Conservation (phyloP, 2,888 invertebrate species). For the Neuroscelio doddi region DNA sequence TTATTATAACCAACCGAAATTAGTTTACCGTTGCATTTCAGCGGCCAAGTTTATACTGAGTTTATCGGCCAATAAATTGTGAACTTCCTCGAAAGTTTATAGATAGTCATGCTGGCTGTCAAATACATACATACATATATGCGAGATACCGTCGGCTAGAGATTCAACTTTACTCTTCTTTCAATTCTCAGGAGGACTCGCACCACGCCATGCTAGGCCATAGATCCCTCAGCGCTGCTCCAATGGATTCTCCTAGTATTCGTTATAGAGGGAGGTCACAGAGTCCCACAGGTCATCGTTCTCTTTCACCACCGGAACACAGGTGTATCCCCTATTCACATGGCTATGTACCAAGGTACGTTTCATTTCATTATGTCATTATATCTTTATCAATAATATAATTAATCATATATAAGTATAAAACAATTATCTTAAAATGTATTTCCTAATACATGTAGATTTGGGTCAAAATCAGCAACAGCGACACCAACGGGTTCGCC, state of each 20-base stretch:
- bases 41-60: conserved; percentile 7
- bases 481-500: conserved; percentile 96
- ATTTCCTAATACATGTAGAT: conserved; percentile 69
- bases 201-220: conserved; percentile 75
- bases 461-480: conserved; percentile 90
- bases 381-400: neutral
- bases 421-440: neutral
- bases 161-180: conserved; percentile 33
- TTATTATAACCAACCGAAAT: neutral
- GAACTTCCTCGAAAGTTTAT: conserved; percentile 20
- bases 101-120: conserved; percentile 12
- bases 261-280: conserved; percentile 82
- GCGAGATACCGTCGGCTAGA: neutral
- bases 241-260: conserved; percentile 77
- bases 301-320: conserved; percentile 86
- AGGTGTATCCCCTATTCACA: conserved; percentile 78
- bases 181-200: conserved; percentile 71
- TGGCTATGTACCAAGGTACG: conserved; percentile 75
- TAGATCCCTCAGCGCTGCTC: conserved; percentile 91
- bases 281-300: conserved; percentile 84
- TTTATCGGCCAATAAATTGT: conserved; percentile 8
- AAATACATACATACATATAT: neutral
- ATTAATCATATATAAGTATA: too few species aligned
- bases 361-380: conserved; percentile 1
- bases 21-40: neutral